These are phyloP conservation scores for Rhabdomys pumilio DNA, from an alignment of 2,797 vertebrate species.

Conservation along the genomic window DNA sequence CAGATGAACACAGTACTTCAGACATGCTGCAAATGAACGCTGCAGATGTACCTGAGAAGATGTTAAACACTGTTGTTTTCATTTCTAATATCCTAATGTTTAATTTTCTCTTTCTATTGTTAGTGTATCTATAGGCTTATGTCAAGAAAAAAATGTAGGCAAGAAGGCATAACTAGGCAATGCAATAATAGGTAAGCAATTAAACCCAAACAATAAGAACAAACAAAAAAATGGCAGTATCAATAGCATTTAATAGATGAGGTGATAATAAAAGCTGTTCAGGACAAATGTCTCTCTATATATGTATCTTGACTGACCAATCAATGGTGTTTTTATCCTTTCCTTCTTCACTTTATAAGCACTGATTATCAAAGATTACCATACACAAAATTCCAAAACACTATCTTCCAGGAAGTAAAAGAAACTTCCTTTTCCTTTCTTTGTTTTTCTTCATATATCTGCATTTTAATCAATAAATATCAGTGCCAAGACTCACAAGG, in stretches of 20 bases:
- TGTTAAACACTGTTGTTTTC: slow-evolving; percentile 12
- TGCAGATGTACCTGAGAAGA: slow-evolving; percentile 14
- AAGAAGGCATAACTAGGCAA: background rate
- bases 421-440: background rate
- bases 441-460: slow-evolving; percentile 61
- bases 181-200: background rate
- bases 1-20: slow-evolving; percentile 37
- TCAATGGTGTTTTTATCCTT: background rate
- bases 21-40: slow-evolving; percentile 36
- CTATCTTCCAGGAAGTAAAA: background rate
- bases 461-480: slow-evolving; percentile 83
- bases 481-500: slow-evolving; percentile 72
- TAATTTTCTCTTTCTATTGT: background rate
- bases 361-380: background rate
- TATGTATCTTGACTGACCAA: background rate
- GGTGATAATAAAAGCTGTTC: background rate
- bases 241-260: background rate
- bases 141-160: background rate
- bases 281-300: background rate
- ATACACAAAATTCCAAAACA: slow-evolving; percentile 13
- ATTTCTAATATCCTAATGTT: slow-evolving; percentile 48
- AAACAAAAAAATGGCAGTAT: background rate
- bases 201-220: background rate
- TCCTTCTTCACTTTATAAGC: background rate
- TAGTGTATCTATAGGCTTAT: background rate